These are phyloP conservation scores for Chrysina gloriosa DNA, from an alignment of 2,888 invertebrate species.

Conservation along the genomic window DNA sequence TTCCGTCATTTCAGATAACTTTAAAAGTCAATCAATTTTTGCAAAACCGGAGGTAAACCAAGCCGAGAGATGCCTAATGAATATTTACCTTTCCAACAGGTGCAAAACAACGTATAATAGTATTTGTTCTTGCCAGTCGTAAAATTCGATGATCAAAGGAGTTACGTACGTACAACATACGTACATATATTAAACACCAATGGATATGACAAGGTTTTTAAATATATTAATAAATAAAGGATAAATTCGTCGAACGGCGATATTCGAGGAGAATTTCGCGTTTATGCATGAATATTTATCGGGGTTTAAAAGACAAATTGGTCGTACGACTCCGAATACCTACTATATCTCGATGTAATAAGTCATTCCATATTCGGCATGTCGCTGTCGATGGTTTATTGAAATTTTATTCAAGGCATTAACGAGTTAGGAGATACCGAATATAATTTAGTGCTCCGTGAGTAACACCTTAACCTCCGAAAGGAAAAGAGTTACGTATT, in stretches of 20 bases:
- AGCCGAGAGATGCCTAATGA: neutral
- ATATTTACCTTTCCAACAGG: neutral
- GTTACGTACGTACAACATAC: too few species aligned
- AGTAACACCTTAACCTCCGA: conserved; percentile 7
- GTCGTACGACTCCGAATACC: neutral
- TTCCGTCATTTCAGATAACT: neutral
- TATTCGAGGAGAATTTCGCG: neutral
- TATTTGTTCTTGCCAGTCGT: neutral
- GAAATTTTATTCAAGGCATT: conserved; percentile 23
- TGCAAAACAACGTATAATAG: neutral
- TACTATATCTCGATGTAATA: conserved; percentile 17
- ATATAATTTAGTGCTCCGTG: conserved; percentile 20
- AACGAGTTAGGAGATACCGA: conserved; percentile 3
- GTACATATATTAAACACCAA: neutral
- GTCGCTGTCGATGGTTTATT: conserved; percentile 8
- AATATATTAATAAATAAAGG: neutral
- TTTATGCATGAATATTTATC: neutral
- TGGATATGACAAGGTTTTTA: conserved; percentile 2
- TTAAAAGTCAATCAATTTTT: neutral
- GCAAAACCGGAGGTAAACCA: neutral
- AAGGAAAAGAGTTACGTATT: conserved; percentile 13
- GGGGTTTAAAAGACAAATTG: neutral
- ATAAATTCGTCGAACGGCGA: neutral
- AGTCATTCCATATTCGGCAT: conserved; percentile 26
- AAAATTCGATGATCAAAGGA: neutral